Evolutionary conservation across 2,888 invertebrate genomes (phyloP), one percentile per base, ranked within the genome.

Genomic region (Aleiodes alternator): DNA sequence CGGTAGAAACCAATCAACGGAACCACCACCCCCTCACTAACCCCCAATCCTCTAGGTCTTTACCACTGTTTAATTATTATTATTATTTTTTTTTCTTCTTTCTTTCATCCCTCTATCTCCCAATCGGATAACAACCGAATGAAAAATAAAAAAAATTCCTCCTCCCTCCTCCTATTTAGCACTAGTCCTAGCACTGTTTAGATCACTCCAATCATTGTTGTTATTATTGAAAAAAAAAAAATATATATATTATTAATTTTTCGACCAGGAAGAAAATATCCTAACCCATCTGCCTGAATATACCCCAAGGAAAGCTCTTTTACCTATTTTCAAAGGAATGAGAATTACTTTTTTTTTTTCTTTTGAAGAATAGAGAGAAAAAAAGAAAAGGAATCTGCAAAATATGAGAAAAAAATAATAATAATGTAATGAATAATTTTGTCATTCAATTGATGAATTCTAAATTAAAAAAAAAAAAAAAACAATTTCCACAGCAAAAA

Each of bases 1-100:
- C 80, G 90, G 90, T 74, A 87, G 90, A 82, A 90, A 90, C 82
- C 90, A 90, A 85, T 89, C 90, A 77, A 90, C 90, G 79, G 90
- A 90, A 77, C 90, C 90, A 55, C 90, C 90, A 73, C 90, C 90
- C 48, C 90, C 90, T 73, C 90, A 90, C 87, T 90, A 90, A 90
- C 89, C 85, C 84, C 83, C 76, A 68, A 73, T 84, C 81, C 82
- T 51, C 11, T 76, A 61, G 72, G 72, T 72, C 64, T 64, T 59
- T 77, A 74, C 72, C 68, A 75, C 76, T 51, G 51, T 51, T 78
- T 76, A 72, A 61, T 51, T 68, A 68, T 34, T 53, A 53, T 53
- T 53, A 53, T 53, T 61, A 59, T 31, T 29, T 23, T 66, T 66
- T 50, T n/a, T 23, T 23, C 23, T 23, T 23, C 51, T 23, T 29